Base-by-base conservation (phyloP, 2,797 vertebrate species). In the Pseudotriccus pelzelni region DNA sequence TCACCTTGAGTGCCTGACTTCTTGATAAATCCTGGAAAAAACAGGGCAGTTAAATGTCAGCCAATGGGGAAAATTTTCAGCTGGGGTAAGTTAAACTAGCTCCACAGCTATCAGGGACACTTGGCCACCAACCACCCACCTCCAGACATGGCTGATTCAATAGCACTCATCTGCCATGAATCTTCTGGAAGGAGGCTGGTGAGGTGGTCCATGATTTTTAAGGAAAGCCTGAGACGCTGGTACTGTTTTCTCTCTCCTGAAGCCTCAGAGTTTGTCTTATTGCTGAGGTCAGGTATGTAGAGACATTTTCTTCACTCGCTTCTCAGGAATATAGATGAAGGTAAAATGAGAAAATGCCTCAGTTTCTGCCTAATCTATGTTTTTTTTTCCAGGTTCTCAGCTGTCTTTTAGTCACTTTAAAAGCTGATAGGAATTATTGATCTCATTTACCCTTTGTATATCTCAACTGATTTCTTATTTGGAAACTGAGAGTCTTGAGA, bases 21-120 rank as follows among this genome's bases (percentile, higher is more conserved):
- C 69, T 90, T 58, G 80, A 93, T 64, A 86, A 94, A 91, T 66
- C 80, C 59, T 91, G 80, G 47, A 55, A 53, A 93, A 95, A 91
- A 0, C 39, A 86, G 89, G 85, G 59, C 85, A 84, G 28, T 76
- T 93, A 94, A 95, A 95, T 91, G 74, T 88, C 95, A 95, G 55
- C 63, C 88, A 82, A 12, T 73, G 63, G 73, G 74, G 66, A 44
- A 52, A 36, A 53, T 8, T 34, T 78, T 91, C 69, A 62, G 32
- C 75, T 69, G 58, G 81, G 53, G 18, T 69, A 82, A 53, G 14
- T 73, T 76, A 64, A 76, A 53, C 67, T 22, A 69, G 41, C 21
- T 68, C 46, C 37, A 55, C 11, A 30, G 56, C 47, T 73, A 28
- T 70, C 27, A 49, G 74, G 56, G 74, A 9, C 11, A 1, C 36